phyloP scores from a whole-genome alignment of 2,113 vertebrate genomes.

The Dasyurus viverrinus region DNA sequence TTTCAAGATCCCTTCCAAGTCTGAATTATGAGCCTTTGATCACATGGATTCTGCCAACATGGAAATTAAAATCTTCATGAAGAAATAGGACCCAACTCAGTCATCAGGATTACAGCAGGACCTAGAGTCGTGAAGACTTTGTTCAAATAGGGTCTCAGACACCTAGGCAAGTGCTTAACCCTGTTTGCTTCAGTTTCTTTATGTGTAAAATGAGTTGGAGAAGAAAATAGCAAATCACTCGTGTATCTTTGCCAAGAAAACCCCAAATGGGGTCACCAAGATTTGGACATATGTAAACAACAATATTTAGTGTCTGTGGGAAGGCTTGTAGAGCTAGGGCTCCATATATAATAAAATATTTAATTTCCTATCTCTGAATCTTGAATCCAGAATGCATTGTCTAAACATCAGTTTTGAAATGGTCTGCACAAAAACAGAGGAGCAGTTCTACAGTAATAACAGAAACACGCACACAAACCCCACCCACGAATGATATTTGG shows the following conservation, averaged over 20 bases:
- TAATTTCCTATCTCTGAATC: not conserved
- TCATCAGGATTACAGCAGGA: not conserved
- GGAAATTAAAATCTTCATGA: not conserved
- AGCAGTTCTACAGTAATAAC: conserved; percentile 31
- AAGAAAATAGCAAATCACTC: too few relatives aligned
- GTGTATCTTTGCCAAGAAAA: too few relatives aligned
- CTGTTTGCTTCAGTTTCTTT: too few relatives aligned
- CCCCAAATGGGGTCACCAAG: too few relatives aligned
- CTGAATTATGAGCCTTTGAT: not conserved
- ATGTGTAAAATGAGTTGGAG: too few relatives aligned
- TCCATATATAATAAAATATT: not conserved
- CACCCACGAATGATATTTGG: not conserved
- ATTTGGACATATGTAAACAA: not conserved
- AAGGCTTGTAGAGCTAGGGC: not conserved
- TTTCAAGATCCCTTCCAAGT: not conserved
- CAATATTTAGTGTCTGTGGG: not conserved
- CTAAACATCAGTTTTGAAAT: conserved; percentile 38
- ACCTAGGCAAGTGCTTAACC: too few relatives aligned
- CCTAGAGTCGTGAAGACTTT: too few relatives aligned
- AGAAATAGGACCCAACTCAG: not conserved
- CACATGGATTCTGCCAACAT: not conserved
- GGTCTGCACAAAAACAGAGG: conserved; percentile 22
- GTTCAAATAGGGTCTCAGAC: too few relatives aligned
- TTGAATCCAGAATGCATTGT: not conserved
- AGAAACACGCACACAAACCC: not conserved